Evolutionary conservation across 2,797 vertebrate genomes (phyloP), one percentile per base, ranked within the genome.

Genomic region (Sebastes baramenuke): DNA sequence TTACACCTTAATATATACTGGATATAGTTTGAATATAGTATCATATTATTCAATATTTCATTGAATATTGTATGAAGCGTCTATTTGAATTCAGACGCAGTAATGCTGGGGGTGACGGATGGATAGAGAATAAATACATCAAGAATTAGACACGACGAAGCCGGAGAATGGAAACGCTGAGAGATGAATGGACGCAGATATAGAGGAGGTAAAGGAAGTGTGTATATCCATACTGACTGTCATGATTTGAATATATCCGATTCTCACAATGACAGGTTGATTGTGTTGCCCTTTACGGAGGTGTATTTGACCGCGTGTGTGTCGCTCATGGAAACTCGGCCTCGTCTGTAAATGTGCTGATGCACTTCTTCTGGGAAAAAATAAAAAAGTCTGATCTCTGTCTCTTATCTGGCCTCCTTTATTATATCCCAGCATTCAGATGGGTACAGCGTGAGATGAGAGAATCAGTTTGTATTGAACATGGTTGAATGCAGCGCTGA

Each of bases 401-500:
- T 76, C 76, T 88, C 49, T 79, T 86, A 81, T 88, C 86, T 84
- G 56, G n/a, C 22, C 72, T 76, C 42, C 85, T 68, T 84, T 83
- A 89, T 91, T 88, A 85, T 85, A 77, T 58, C 71, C 77, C 84
- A 60, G 87, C 89, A 77, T 86, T 90, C 81, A 90, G 82, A 77
- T 72, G 83, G 85, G 67, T 84, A 20, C 90, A 73, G 86, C 79
- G 5, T 42, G 66, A 87, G 85, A 90, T 82, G 88, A 87, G 89
- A 87, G 89, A 91, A 90, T 91, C 90, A 82, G 87, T 87, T 88
- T 83, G 88, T 86, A 92, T 93, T 92, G 90, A 92, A 79, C 84
- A 82, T 46, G 89, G 74, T 42, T 93, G 92, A 94, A 93, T 92
- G 91, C 91, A 5, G 90, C 6, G 85, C 92, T 92, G 92, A 94